phyloP scores from a whole-genome alignment of 2,797 vertebrate genomes.

The Kryptopterus vitreolus region DNA sequence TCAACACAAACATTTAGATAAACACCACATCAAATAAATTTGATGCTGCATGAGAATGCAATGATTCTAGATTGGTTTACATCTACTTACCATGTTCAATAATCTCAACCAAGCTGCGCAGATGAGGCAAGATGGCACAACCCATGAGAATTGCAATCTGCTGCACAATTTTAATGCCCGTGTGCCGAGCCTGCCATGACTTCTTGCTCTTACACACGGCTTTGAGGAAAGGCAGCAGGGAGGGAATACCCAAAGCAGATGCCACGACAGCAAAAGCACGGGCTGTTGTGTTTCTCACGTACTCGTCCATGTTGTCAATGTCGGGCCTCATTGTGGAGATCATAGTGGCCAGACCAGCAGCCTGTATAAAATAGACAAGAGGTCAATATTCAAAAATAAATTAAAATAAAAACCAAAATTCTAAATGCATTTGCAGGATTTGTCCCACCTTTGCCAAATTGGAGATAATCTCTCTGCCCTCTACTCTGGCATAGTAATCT shows the following conservation, averaged over 20 bases:
- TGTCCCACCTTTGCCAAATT: conserved; percentile 93
- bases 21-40: not conserved
- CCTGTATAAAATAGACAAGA: conserved; percentile 67
- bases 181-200: conserved; percentile 97
- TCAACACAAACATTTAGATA: not conserved
- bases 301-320: conserved; percentile 99
- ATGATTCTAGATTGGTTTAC: not conserved
- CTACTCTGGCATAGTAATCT: conserved; percentile 98
- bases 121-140: conserved; percentile 96
- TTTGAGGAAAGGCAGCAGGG: conserved; percentile 96
- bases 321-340: conserved; percentile 99
- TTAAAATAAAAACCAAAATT: no score
- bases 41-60: not conserved
- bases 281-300: conserved; percentile 97
- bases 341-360: conserved; percentile 98
- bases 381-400: no score
- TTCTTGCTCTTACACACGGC: conserved; percentile 99
- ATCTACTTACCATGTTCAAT: conserved; percentile 90
- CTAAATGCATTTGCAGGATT: not conserved
- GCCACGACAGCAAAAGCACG: conserved; percentile 97
- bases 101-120: conserved; percentile 99
- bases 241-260: conserved; percentile 95
- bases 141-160: conserved; percentile 99
- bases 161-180: conserved; percentile 98
- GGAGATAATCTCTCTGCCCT: conserved; percentile 98